Percentiles rank a stretch among this genome's conserved stretches.
Conservation (phyloP, 2,797 vertebrate genomes). For the Galago senegalensis region DNA sequence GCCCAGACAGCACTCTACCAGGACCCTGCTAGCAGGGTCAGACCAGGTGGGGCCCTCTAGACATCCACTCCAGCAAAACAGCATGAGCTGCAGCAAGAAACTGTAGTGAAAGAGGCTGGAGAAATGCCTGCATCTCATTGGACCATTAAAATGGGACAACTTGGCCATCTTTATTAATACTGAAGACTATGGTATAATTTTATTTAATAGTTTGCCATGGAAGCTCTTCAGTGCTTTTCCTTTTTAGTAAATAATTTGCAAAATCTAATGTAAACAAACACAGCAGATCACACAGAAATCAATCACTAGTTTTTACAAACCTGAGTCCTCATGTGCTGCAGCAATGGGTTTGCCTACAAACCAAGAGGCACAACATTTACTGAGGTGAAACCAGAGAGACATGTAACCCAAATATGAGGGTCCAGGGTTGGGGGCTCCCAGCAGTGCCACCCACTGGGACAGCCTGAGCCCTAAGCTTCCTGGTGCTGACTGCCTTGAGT, state of each 20-base stretch:
- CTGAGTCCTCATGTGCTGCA: constrained; percentile 74
- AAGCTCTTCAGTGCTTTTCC: constrained; percentile 59
- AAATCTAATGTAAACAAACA: constrained; percentile 19
- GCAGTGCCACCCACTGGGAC: no score
- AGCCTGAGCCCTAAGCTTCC: no score
- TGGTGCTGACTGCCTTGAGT: background rate
- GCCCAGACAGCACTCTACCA: background rate
- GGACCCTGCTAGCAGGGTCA: no score
- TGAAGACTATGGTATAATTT: background rate
- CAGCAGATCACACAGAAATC: background rate
- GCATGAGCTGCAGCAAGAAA: background rate
- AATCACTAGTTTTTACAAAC: constrained; percentile 76
- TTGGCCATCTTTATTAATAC: background rate
- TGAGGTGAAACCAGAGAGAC: background rate
- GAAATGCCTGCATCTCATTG: background rate
- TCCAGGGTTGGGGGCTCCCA: no score
- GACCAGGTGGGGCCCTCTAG: background rate
- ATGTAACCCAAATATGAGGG: accelerated
- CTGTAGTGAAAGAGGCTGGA: accelerated
- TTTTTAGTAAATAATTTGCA: constrained; percentile 55
- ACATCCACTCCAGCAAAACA: background rate
- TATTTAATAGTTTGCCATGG: background rate
- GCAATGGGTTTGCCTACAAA: constrained; percentile 70
- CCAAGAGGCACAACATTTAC: constrained; percentile 68
- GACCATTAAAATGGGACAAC: background rate